Evolutionary conservation across 2,888 invertebrate species (phyloP), one percentile per base, ranked within the genome.

Genomic region (Netelia virgata): DNA sequence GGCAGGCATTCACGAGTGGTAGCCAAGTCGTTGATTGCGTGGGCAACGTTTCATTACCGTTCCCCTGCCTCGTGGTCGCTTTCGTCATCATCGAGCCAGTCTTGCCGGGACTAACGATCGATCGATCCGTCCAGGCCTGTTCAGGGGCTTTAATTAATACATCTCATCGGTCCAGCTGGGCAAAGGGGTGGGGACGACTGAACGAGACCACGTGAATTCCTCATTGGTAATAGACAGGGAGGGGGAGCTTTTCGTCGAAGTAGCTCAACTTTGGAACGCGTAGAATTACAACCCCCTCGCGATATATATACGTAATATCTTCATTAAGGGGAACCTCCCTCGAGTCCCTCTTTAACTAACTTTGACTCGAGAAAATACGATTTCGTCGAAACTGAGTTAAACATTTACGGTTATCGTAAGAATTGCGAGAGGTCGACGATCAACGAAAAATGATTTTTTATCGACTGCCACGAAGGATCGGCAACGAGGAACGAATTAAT

Each of bases 101-200:
- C 87, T 18, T 57, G 20, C n/a, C 53, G 18, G 28, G 55, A 5
- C 63, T n/a, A 66, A 59, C 59, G 53, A 73, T 82, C 68, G 66
- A 82, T 76, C 64, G 47, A 63, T 36, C 23, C 47, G 28, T 28
- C 28, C 28, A 28, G 5, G 61, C 47, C 70, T 86, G 88, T 89
- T 88, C 90, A 86, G 85, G 89, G 90, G 89, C 87, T 90, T 89
- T 88, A 89, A 89, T 89, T 89, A 90, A 90, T 87, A 86, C 64
- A 53, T 61, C 53, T 59, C 59, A 16, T 68, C 73, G 47, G 66
- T 23, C 55, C 74, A 64, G 50, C 63, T 36, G 57, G 57, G n/a
- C n/a, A n/a, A 53, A 53, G 28, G 28, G 5, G 23, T 23, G 55
- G 55, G 16, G 20, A 20, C 9, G 18, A 20, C 11, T 14, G 11